Evolutionary conservation across 2,113 vertebrate species (phyloP).

Genomic region (Halichoerus grypus): DNA sequence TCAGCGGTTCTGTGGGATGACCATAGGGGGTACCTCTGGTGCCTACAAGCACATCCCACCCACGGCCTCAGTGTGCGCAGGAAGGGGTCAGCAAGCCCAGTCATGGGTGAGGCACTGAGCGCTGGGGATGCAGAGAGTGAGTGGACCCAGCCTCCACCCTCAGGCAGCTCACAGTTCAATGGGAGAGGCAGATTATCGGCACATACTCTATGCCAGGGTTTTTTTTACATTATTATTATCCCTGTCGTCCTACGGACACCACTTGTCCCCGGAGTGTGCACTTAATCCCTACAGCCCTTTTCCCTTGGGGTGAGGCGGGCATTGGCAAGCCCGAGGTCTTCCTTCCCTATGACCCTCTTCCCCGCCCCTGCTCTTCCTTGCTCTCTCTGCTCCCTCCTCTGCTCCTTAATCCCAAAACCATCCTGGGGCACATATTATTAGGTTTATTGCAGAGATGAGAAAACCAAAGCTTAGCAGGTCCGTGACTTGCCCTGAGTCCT

Average conservation of each 20-base stretch:
- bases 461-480: background rate
- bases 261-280: background rate
- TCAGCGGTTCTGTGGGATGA: background rate
- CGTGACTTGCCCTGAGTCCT: background rate
- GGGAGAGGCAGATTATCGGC: background rate
- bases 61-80: background rate
- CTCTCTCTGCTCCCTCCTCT: background rate
- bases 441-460: background rate
- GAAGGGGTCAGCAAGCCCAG: background rate
- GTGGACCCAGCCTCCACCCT: background rate
- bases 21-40: background rate
- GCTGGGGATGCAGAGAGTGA: background rate
- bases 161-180: background rate
- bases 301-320: accelerated
- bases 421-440: background rate
- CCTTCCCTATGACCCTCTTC: accelerated
- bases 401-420: background rate
- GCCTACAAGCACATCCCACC: background rate
- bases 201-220: background rate
- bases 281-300: background rate
- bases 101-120: background rate
- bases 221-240: background rate
- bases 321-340: background rate
- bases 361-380: background rate
- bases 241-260: background rate